These are phyloP conservation scores for Hydroisotoma schaefferi DNA, from an alignment of 2,888 invertebrate genomes.

Conservation along the genomic window DNA sequence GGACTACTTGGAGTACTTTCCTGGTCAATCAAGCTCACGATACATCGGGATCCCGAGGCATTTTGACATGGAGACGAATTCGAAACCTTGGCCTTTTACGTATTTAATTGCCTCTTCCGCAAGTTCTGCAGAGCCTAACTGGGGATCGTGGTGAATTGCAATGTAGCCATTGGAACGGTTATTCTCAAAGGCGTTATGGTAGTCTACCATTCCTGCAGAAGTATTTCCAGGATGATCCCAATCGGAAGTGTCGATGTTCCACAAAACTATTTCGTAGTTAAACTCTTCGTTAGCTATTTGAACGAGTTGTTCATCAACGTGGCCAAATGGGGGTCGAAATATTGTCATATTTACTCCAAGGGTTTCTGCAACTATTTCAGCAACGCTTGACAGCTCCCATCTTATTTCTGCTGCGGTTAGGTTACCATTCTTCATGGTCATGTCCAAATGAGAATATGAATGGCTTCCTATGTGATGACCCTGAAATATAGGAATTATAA, in stretches of 20 bases:
- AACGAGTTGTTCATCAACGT: conserved; percentile 11
- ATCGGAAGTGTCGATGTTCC: conserved; percentile 24
- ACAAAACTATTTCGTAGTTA: conserved; percentile 16
- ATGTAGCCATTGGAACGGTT: conserved; percentile 19
- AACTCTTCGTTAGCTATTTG: conserved; percentile 17
- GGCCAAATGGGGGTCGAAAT: conserved; percentile 27
- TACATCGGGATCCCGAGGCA: conserved; percentile 21
- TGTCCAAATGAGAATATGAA: conserved; percentile 12
- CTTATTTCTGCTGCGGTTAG: conserved; percentile 5
- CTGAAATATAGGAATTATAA: neutral
- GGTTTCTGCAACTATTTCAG: conserved; percentile 7
- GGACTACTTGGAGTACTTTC: too few species aligned
- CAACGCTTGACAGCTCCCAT: neutral
- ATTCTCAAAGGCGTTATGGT: neutral
- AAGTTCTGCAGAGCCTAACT: conserved; percentile 2
- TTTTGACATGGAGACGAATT: conserved; percentile 20
- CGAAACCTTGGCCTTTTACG: conserved; percentile 18
- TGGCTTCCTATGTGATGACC: conserved; percentile 27
- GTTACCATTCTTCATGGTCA: neutral
- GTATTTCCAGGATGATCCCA: conserved; percentile 17
- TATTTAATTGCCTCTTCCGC: conserved; percentile 21
- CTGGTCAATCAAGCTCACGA: neutral
- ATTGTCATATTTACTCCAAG: conserved; percentile 12
- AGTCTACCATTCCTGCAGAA: conserved; percentile 12
- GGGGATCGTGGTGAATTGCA: conserved; percentile 27